Evolutionary conservation across 2,113 vertebrate genomes (phyloP).

Genomic region (Scalopus aquaticus): DNA sequence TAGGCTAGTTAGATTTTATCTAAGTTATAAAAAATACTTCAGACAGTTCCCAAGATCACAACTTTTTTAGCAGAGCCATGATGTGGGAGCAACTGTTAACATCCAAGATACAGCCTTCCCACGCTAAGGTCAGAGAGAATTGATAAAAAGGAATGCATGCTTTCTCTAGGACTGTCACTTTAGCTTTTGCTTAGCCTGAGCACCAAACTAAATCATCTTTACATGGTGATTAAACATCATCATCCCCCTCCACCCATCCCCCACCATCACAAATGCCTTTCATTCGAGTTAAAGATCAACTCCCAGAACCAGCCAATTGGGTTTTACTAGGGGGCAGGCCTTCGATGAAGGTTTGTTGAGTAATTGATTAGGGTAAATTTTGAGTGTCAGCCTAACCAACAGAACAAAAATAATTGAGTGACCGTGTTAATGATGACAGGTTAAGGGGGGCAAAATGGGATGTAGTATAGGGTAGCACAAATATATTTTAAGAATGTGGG

Average conservation of each 20-base stretch:
- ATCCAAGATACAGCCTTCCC: background rate
- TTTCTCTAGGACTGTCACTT: background rate
- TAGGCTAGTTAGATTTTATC: background rate
- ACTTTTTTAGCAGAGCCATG: background rate
- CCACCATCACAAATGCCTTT: background rate
- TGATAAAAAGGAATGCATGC: background rate
- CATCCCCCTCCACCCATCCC: background rate
- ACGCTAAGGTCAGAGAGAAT: background rate
- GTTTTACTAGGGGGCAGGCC: background rate
- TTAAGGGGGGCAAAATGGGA: slow-evolving; percentile 25
- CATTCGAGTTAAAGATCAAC: background rate
- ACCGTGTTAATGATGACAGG: slow-evolving; percentile 49
- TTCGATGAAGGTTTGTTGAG: slow-evolving; percentile 40
- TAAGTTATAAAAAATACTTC: background rate
- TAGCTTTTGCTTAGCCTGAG: background rate
- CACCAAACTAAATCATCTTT: slow-evolving; percentile 14
- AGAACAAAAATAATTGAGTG: slow-evolving; percentile 62
- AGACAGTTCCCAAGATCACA: background rate
- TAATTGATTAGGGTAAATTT: slow-evolving; percentile 42
- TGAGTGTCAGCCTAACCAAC: slow-evolving; percentile 30
- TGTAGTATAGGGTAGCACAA: background rate
- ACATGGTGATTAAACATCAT: background rate
- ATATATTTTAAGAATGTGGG: slow-evolving; percentile 29
- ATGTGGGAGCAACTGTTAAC: background rate
- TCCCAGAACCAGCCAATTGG: background rate